A percentile compares a stretch with the other conserved stretches of the same genome.
Conservation (phyloP, 1,140 invertebrate species). For the Lamellibrachia luymesi region DNA sequence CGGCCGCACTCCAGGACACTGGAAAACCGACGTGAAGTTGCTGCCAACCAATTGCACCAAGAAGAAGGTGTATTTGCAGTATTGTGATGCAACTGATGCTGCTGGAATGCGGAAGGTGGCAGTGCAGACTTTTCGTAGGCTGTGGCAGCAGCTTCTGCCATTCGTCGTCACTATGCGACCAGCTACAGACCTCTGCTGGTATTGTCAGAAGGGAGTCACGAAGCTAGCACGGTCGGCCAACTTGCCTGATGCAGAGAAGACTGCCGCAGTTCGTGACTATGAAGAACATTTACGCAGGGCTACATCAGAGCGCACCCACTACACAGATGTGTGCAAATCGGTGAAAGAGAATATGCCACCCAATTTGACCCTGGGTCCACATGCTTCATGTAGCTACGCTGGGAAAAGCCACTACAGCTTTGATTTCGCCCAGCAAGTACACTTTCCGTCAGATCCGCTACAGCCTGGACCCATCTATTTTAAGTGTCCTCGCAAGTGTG, state of each 20-base stretch:
- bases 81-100: constrained; percentile 6
- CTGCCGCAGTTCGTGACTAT: neutral
- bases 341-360: no score
- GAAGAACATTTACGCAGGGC: neutral
- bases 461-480: constrained; percentile 22
- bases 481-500: constrained; percentile 16
- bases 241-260: neutral
- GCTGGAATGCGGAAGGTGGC: neutral
- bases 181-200: constrained; percentile 34
- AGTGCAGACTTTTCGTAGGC: constrained; percentile 23
- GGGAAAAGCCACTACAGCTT: constrained; percentile 17
- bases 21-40: constrained; percentile 29
- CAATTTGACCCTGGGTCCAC: neutral
- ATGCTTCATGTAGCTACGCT: neutral
- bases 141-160: constrained; percentile 11
- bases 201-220: constrained; percentile 24
- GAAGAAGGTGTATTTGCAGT: constrained; percentile 13
- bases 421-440: constrained; percentile 22
- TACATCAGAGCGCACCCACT: neutral
- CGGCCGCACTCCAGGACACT: constrained; percentile 34
- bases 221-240: neutral
- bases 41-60: constrained; percentile 22
- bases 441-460: constrained; percentile 13
- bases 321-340: neutral
- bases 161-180: constrained; percentile 27